Conservation (phyloP, 1,140 invertebrate genomes). For the Zelostemma sp. region DNA sequence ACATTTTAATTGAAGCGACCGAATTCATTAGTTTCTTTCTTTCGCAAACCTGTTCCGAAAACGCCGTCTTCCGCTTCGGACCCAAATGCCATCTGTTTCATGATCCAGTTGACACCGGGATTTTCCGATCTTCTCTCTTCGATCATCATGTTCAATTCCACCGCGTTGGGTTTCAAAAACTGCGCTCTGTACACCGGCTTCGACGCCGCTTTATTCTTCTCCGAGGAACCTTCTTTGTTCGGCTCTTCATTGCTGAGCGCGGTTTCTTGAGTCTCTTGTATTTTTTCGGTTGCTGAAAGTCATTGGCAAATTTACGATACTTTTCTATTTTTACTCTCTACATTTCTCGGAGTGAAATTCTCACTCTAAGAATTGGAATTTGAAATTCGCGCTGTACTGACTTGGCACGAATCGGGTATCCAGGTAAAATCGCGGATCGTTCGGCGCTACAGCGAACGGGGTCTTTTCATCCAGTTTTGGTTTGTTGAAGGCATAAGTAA, state of each 20-base stretch:
- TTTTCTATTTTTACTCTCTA: no score
- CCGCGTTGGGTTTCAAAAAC: conserved; percentile 24
- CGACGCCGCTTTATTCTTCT: conserved; percentile 12
- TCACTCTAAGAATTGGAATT: no score
- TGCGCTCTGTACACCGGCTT: conserved; percentile 25
- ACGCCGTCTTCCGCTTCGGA: not conserved
- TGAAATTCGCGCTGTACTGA: conserved; percentile 16
- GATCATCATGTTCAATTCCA: conserved; percentile 35
- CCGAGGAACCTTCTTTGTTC: conserved; percentile 6
- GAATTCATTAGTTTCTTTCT: no score
- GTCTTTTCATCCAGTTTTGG: conserved; percentile 47
- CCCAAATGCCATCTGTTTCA: not conserved
- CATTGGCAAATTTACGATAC: no score
- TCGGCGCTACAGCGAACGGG: conserved; percentile 65
- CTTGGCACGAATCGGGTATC: conserved; percentile 31
- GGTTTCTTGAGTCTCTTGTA: conserved; percentile 8
- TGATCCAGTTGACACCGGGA: not conserved
- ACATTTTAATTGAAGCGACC: not conserved
- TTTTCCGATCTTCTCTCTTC: conserved; percentile 45
- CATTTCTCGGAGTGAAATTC: no score
- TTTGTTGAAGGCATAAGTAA: conserved; percentile 59
- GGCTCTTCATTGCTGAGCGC: not conserved
- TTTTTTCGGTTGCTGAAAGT: conserved; percentile 15
- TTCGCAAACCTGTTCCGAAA: not conserved
- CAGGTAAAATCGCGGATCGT: conserved; percentile 65